These are phyloP conservation scores for Aricia agestis DNA, from an alignment of 1,140 invertebrate genomes.

Conservation along the genomic window DNA sequence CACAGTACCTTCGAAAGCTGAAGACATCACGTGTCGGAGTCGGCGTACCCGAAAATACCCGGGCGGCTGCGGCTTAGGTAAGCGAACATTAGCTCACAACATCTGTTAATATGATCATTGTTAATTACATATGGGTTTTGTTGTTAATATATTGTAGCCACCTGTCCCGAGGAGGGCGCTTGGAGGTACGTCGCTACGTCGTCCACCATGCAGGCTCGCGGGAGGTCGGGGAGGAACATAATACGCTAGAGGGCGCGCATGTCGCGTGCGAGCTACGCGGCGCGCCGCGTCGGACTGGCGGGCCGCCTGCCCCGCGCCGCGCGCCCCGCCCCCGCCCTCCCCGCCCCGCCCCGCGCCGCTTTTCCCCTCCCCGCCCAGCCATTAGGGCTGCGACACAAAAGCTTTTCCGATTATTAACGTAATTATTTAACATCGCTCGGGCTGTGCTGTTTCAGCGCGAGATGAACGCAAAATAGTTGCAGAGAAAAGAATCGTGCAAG, in stretches of 20 bases:
- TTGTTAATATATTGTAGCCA: slow-evolving; percentile 73
- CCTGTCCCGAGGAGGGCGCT: slow-evolving; percentile 74
- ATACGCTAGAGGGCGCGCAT: slow-evolving; percentile 69
- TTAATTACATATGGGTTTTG: slow-evolving; percentile 75
- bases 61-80: slow-evolving; percentile 62
- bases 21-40: slow-evolving; percentile 55
- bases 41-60: slow-evolving; percentile 69
- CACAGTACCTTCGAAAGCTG: slow-evolving; percentile 35
- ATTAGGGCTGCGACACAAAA: slow-evolving; percentile 46
- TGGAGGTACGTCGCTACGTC: slow-evolving; percentile 72
- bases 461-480: neutral
- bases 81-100: slow-evolving; percentile 73
- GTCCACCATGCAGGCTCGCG: slow-evolving; percentile 74
- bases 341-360: slow-evolving; percentile 36
- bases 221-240: slow-evolving; percentile 73
- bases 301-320: slow-evolving; percentile 26
- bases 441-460: neutral
- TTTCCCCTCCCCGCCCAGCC: slow-evolving; percentile 30
- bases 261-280: slow-evolving; percentile 63
- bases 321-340: slow-evolving; percentile 29
- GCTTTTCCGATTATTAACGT: slow-evolving; percentile 43
- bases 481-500: neutral
- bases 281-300: slow-evolving; percentile 65
- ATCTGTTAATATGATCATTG: slow-evolving; percentile 76
- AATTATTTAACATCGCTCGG: slow-evolving; percentile 27